phyloP scores from a whole-genome alignment of 2,113 vertebrate species.

The Trinectes maculatus region DNA sequence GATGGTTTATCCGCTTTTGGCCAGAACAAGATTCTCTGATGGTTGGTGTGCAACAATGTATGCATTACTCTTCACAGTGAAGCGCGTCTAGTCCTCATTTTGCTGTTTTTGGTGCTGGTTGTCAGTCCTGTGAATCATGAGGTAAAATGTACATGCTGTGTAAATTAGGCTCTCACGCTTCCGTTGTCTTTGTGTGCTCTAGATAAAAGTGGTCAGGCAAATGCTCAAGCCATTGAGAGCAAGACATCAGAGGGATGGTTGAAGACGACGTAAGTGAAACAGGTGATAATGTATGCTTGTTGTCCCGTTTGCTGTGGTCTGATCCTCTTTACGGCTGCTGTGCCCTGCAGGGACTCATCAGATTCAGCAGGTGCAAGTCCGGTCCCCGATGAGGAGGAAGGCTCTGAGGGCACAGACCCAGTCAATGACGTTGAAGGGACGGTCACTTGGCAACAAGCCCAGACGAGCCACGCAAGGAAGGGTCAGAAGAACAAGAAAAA shows the following conservation, averaged over 20 bases:
- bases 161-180: not conserved
- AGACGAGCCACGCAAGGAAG: conserved; percentile 80
- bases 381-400: conserved; percentile 69
- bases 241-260: conserved; percentile 79
- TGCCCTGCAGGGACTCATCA: conserved; percentile 54
- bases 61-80: not conserved
- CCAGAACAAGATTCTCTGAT: not conserved
- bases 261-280: conserved; percentile 68
- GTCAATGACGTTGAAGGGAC: conserved; percentile 57
- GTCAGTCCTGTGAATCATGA: not conserved
- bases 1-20: too few species aligned
- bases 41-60: too few species aligned
- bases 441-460: conserved; percentile 69
- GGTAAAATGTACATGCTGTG: not conserved
- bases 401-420: conserved; percentile 75
- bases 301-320: not conserved
- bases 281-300: not conserved
- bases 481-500: conserved; percentile 87
- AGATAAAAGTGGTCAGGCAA: conserved; percentile 44
- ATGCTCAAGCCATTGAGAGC: conserved; percentile 64
- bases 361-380: conserved; percentile 79
- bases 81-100: not conserved
- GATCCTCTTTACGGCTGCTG: not conserved
- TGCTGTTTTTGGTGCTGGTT: not conserved
- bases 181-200: conserved; percentile 5